Base-by-base conservation (phyloP, 2,113 vertebrate species). In the Canis aureus region DNA sequence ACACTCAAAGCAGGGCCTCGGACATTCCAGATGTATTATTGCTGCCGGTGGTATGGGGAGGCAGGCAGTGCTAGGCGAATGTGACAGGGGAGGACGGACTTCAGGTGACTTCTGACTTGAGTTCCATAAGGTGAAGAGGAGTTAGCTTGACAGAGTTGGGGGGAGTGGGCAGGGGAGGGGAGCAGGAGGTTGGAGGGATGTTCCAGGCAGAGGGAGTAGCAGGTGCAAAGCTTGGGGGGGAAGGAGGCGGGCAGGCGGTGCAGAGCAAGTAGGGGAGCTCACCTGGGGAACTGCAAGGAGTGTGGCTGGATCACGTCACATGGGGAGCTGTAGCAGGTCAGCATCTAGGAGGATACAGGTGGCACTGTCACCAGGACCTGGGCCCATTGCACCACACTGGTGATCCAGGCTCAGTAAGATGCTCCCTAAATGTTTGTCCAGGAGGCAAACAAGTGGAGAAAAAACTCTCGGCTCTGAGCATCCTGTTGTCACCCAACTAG, bases 31-130 rank as follows among this genome's bases (percentile, higher is more conserved):
- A 29, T 15, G 7, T 64, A 2, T 43, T 51, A 27, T 19, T 51
- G 62, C 62, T 82, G 59, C 29, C 49, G 60, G 25, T 51, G 12
- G 2, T 8, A 49, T 1, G 80, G 83, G 66, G 64, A 51, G 13
- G 38, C 1, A 0, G 16, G 32, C 20, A 10, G 16, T 81, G n/a
- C 60, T 35, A 1, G 3, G 64, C 1, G 0, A 71, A 4, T 20
- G 2, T 59, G 57, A 32, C 0, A 43, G 53, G 82, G 66, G 66
- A 76, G 25, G 51, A 57, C 35, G 19, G 43, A 9, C 43, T 38
- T 71, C 59, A 32, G 35, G 49, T 67, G 85, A 81, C 89, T 25
- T 69, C 29, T 17, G n/a, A 64, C 38, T 32, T 43, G 93, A 60
- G 49, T 78, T 32, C 69, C 38, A 5, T 32, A 69, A 64, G 76